These are phyloP conservation scores for Papilio elwesi DNA, from an alignment of 2,888 invertebrate species.

Conservation along the genomic window DNA sequence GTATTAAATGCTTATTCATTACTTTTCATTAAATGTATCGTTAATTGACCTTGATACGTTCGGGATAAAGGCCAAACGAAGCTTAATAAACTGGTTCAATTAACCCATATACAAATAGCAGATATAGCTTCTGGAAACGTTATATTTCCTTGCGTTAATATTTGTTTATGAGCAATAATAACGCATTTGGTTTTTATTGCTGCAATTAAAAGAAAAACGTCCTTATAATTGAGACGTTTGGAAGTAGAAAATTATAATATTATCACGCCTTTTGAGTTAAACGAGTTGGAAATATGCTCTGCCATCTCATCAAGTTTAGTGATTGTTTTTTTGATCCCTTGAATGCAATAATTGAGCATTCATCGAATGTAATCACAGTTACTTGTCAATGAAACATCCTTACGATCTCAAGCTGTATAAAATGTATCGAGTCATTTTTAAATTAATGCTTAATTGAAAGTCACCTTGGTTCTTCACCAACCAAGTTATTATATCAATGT, in stretches of 20 bases:
- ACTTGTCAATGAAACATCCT: background rate
- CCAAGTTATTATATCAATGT: no score
- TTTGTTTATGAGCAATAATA: background rate
- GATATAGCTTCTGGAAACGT: background rate
- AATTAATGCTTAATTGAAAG: background rate
- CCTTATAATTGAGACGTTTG: conserved; percentile 5
- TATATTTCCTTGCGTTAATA: conserved; percentile 8
- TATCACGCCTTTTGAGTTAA: background rate
- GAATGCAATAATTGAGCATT: background rate
- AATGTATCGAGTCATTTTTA: background rate
- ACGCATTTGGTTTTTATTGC: conserved; percentile 12
- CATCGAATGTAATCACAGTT: background rate
- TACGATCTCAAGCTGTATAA: background rate
- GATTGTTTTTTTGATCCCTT: background rate
- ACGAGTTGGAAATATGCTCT: no score
- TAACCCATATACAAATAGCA: background rate
- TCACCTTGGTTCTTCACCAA: background rate
- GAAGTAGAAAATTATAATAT: background rate
- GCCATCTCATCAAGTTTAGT: background rate
- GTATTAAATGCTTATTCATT: background rate
- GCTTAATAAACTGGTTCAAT: conserved; percentile 8
- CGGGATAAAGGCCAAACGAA: conserved; percentile 14
- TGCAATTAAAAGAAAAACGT: conserved; percentile 5
- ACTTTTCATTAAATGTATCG: background rate
- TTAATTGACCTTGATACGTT: conserved; percentile 4